A percentile compares a stretch with the other conserved stretches of the same genome.
These are phyloP conservation scores for Cephalopterus ornatus DNA, from an alignment of 2,113 vertebrate genomes.

Conservation along the genomic window DNA sequence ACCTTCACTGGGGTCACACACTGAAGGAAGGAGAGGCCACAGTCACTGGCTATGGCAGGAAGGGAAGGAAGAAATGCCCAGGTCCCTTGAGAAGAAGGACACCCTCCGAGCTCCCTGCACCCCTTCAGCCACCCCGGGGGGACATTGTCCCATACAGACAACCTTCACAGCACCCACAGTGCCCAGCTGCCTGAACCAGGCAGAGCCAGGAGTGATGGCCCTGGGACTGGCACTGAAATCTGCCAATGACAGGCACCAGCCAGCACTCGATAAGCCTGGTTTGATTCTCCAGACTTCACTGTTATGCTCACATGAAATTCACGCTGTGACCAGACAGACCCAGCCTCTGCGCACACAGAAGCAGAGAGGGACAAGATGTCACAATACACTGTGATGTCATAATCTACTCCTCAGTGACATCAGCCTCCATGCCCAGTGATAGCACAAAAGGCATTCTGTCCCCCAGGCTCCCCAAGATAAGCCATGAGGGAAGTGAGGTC, in stretches of 20 bases:
- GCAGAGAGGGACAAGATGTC: background rate
- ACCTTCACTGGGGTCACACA: background rate
- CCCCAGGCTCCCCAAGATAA: background rate
- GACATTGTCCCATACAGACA: background rate
- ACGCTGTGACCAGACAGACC: background rate
- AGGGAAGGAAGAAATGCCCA: background rate
- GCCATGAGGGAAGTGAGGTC: background rate
- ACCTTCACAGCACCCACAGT: background rate
- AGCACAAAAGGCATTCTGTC: too few species aligned
- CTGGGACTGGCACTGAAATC: background rate
- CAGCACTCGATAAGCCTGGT: background rate
- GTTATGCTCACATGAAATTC: accelerated
- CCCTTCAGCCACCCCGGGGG: too few species aligned
- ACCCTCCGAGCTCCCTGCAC: background rate
- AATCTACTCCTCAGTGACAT: background rate
- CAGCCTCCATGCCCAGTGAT: background rate
- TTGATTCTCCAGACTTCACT: accelerated
- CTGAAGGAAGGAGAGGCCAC: background rate
- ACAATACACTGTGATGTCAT: background rate
- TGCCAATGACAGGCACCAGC: background rate
- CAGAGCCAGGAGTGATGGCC: background rate
- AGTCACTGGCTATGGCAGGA: background rate
- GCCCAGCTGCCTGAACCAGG: background rate
- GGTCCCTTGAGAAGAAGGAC: too few species aligned
- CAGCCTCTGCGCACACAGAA: background rate